phyloP scores from a whole-genome alignment of 2,113 vertebrate species.

The Cinclus cinclus region DNA sequence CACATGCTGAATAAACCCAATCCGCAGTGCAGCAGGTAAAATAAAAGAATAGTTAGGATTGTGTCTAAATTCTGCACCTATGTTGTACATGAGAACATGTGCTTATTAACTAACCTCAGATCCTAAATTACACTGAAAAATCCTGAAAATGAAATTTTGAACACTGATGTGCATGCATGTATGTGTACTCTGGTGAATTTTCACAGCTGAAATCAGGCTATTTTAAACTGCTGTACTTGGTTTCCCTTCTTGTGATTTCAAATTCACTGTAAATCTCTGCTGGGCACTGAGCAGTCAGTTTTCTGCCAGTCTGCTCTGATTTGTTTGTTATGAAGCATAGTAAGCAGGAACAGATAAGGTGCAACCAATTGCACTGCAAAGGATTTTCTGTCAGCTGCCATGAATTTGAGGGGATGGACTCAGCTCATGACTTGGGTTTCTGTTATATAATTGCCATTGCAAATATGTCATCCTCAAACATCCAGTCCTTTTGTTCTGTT shows the following conservation, averaged over 20 bases:
- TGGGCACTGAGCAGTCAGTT: not conserved
- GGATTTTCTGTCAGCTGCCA: slow-evolving; percentile 51
- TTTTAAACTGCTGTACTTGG: not conserved
- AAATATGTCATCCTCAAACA: slow-evolving; percentile 40
- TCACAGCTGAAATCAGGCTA: not conserved
- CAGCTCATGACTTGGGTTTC: slow-evolving; percentile 14
- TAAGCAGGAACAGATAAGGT: slow-evolving; percentile 37
- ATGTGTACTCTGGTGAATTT: not conserved
- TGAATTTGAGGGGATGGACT: not conserved
- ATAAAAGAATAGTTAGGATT: not conserved
- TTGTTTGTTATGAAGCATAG: slow-evolving; percentile 4
- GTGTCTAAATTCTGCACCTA: not conserved
- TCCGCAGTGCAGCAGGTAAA: not conserved
- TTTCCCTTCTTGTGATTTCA: not conserved
- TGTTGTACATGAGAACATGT: rapidly evolving
- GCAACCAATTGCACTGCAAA: slow-evolving; percentile 17
- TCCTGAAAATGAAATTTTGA: not conserved
- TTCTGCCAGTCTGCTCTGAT: not conserved
- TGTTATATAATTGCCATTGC: slow-evolving; percentile 47
- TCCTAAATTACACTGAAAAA: not conserved
- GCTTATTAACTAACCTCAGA: not conserved
- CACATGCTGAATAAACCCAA: not conserved
- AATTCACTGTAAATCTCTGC: not conserved
- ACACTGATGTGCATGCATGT: rapidly evolving
- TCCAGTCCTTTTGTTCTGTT: slow-evolving; percentile 56